These are phyloP conservation scores for Acanthosepion esculentum DNA, from an alignment of 2,888 invertebrate species.

Conservation along the genomic window DNA sequence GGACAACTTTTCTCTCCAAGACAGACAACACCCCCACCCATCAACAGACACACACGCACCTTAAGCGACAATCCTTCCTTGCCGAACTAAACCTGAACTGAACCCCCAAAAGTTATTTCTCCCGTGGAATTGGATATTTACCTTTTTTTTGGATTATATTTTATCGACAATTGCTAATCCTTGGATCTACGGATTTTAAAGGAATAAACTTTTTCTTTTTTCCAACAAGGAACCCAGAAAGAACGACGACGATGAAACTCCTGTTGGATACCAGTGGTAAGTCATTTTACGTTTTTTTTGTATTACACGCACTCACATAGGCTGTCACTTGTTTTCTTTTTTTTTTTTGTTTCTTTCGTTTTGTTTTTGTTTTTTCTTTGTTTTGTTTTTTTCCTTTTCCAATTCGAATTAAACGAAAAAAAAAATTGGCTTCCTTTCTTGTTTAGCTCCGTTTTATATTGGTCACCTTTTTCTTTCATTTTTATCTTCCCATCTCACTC, in stretches of 20 bases:
- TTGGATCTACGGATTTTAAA: slow-evolving; percentile 33
- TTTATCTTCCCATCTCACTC: no score
- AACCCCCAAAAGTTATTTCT: neutral
- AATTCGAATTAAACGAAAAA: no score
- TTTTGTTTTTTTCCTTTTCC: no score
- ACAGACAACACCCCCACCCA: neutral
- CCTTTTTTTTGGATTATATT: neutral
- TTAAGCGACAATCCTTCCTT: neutral
- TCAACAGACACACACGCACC: neutral
- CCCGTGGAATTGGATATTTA: neutral
- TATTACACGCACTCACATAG: no score
- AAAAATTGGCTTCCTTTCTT: no score
- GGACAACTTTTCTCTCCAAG: no score
- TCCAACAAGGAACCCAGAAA: neutral
- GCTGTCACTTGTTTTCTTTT: no score
- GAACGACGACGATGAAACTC: neutral
- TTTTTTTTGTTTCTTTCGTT: no score
- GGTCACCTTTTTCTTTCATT: no score
- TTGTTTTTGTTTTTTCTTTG: no score
- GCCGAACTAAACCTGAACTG: neutral
- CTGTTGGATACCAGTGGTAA: neutral
- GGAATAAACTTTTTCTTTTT: neutral
- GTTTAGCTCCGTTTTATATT: no score
- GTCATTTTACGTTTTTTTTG: neutral
- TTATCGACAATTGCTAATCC: neutral